Base-by-base conservation (phyloP, 2,113 vertebrate genomes). In the Conger conger region DNA sequence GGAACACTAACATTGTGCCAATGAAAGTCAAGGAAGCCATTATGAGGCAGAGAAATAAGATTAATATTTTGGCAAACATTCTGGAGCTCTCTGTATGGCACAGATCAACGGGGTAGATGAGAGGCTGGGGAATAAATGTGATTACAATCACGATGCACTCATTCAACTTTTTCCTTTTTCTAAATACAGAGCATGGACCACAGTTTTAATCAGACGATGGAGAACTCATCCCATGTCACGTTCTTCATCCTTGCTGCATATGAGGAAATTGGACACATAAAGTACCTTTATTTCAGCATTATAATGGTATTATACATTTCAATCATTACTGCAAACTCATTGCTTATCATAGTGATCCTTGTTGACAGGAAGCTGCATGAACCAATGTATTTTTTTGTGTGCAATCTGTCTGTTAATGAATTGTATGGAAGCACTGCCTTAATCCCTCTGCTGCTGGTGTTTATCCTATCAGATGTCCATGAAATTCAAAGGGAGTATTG, bases 401-500 rank as follows among this genome's bases (percentile, higher is more conserved):
- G 57, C 54, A 63, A 76, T 38, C n/a, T 83, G 9, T 40, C 20
- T 42, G 11, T 73, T 3, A 83, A 83, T 76, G 63, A 73, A 76
- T 33, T 83, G 57, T 83, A 76, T 18, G 82, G 82, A 35, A 76
- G 82, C 38, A 37, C 36, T 37, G 57, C 60, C 16, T 68, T 83
- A 13, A 30, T 40, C 63, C 82, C 82, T 68, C 15, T n/a, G 1
- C 7, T 83, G n/a, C 8, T 83, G n/a, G 16, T 30, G 30, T n/a
- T 40, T 40, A 35, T 83, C 0, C 23, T 83, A 0, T 83, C 82
- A 76, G 82, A 83, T n/a, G 20, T 76, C 15, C 82, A 68, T 37
- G 63, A 76, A 38, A 42, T 42, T 76, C 36, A 63, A 36, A 37
- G n/a, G 3, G 30, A 42, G 13, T 18, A 18, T 40, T 83, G 82